These are phyloP conservation scores for Hemicrepidius hirtus DNA, from an alignment of 2,888 invertebrate species.

Conservation along the genomic window DNA sequence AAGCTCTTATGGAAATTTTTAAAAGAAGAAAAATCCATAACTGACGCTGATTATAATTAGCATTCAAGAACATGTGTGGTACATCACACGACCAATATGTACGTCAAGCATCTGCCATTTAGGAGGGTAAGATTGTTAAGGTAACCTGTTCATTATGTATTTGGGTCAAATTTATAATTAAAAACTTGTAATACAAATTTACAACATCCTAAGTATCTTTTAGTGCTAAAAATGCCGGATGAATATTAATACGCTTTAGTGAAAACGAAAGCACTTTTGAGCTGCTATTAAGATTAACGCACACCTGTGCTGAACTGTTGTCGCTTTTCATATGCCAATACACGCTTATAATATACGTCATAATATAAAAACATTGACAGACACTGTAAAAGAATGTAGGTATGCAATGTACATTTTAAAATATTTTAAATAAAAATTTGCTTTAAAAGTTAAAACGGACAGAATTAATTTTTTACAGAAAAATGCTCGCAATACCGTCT, in stretches of 20 bases:
- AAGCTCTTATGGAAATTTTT: background rate
- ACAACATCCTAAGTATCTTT: conserved; percentile 45
- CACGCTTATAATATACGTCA: background rate
- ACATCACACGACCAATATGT: conserved; percentile 25
- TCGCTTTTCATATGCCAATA: conserved; percentile 6
- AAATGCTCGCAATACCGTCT: too few relatives aligned
- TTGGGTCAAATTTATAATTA: conserved; percentile 53
- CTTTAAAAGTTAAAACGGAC: background rate
- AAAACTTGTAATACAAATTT: conserved; percentile 50
- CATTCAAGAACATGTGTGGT: conserved; percentile 9
- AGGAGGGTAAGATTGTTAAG: conserved; percentile 26
- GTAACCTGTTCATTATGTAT: conserved; percentile 45
- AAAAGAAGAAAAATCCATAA: background rate
- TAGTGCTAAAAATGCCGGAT: conserved; percentile 36
- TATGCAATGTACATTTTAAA: too few relatives aligned
- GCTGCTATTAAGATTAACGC: conserved; percentile 20
- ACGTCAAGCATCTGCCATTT: conserved; percentile 52
- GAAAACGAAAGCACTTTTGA: conserved; percentile 38
- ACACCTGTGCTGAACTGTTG: conserved; percentile 27
- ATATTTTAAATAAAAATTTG: too few relatives aligned
- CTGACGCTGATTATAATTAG: conserved; percentile 27
- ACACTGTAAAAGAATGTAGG: too few relatives aligned
- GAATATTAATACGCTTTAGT: conserved; percentile 32
- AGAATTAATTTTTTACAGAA: too few relatives aligned
- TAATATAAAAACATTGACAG: background rate